Conservation (phyloP, 2,113 vertebrate species). For the Phalacrocorax carbo region DNA sequence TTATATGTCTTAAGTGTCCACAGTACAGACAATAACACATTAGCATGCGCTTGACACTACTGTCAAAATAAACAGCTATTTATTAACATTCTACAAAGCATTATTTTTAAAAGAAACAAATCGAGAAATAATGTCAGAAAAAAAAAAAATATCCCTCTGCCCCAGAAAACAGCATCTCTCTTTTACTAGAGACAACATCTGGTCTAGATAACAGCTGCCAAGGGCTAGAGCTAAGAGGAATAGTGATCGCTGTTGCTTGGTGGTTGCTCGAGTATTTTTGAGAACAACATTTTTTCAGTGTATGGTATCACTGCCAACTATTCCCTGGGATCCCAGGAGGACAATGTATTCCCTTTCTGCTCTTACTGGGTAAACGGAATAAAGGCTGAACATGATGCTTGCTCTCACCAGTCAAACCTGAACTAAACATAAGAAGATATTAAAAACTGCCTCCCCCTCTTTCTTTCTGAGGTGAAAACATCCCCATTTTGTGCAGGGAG, state of each 20-base stretch:
- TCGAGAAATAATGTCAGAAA: conserved; percentile 56
- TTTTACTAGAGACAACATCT: conserved; percentile 72
- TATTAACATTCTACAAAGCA: conserved; percentile 64
- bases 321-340: conserved; percentile 51
- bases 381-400: conserved; percentile 41
- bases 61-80: conserved; percentile 73
- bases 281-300: background rate
- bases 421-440: conserved; percentile 50
- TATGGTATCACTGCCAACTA: conserved; percentile 39
- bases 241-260: background rate
- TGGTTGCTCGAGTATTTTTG: background rate
- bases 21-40: conserved; percentile 66
- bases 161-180: conserved; percentile 68
- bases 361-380: background rate
- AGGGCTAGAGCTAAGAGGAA: background rate
- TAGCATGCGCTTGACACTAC: conserved; percentile 53
- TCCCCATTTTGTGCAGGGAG: conserved; percentile 31
- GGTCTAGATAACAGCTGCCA: conserved; percentile 66
- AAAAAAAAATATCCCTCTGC: conserved; percentile 52
- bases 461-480: conserved; percentile 32
- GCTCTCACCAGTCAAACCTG: conserved; percentile 36
- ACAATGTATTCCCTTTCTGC: conserved; percentile 38
- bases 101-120: conserved; percentile 53
- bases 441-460: background rate
- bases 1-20: conserved; percentile 7